phyloP scores from a whole-genome alignment of 1,140 invertebrate species.

The Sinonovacula constricta region DNA sequence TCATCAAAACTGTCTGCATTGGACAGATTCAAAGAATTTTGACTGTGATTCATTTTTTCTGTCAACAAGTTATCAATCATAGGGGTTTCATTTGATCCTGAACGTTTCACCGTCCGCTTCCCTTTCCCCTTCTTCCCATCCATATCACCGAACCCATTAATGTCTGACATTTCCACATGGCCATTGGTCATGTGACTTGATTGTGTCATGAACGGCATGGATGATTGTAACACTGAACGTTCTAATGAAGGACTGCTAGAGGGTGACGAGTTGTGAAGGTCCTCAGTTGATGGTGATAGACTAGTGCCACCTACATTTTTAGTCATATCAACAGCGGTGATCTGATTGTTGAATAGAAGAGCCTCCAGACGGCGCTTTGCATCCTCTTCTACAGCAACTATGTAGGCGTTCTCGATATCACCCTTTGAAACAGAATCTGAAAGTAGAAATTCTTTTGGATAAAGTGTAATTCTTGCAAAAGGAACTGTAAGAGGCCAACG shows the following conservation, averaged over 20 bases:
- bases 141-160: constrained; percentile 58
- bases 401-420: constrained; percentile 97
- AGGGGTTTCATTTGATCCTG: constrained; percentile 60
- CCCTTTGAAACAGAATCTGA: constrained; percentile 83
- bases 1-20: constrained; percentile 55
- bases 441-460: constrained; percentile 42
- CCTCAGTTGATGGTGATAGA: background rate
- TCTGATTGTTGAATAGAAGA: constrained; percentile 92
- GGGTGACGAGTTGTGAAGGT: background rate
- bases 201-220: constrained; percentile 66
- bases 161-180: constrained; percentile 61
- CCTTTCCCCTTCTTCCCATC: constrained; percentile 47
- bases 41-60: constrained; percentile 50
- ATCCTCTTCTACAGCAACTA: constrained; percentile 97
- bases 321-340: constrained; percentile 96
- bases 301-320: constrained; percentile 28
- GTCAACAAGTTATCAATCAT: constrained; percentile 61
- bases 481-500: too few relatives aligned
- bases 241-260: constrained; percentile 26
- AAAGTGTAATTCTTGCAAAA: too few relatives aligned
- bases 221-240: constrained; percentile 48
- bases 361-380: constrained; percentile 92
- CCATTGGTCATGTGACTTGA: constrained; percentile 54
- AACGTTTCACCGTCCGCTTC: constrained; percentile 1
- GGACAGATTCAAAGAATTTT: constrained; percentile 63